Evolutionary conservation across 2,888 invertebrate genomes (phyloP).

Genomic region (Drosophila mercatorum): DNA sequence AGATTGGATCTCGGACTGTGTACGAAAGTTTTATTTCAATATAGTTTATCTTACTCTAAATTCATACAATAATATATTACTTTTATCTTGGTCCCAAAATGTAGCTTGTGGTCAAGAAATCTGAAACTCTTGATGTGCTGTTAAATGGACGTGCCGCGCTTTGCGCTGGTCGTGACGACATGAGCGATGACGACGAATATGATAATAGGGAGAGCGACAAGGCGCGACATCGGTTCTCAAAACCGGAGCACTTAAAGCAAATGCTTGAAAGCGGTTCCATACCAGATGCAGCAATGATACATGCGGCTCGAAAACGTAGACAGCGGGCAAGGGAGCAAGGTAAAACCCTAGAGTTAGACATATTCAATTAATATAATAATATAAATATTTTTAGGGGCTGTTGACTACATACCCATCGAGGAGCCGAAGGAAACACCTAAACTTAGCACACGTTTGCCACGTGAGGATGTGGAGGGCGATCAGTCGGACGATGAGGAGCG

Average conservation of each 20-base stretch:
- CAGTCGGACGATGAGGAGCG: slow-evolving; percentile 93
- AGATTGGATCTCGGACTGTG: slow-evolving; percentile 19
- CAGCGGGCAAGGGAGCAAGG: slow-evolving; percentile 96
- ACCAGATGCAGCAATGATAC: slow-evolving; percentile 99
- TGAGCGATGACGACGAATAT: slow-evolving; percentile 86
- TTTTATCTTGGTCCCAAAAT: slow-evolving; percentile 35
- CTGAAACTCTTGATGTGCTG: slow-evolving; percentile 87
- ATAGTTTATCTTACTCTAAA: background rate
- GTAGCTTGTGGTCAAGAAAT: slow-evolving; percentile 87
- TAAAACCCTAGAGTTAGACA: slow-evolving; percentile 9
- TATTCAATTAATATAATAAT: background rate
- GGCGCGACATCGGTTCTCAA: slow-evolving; percentile 86
- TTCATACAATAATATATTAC: slow-evolving; percentile 34
- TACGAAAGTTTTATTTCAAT: slow-evolving; percentile 1
- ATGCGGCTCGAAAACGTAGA: slow-evolving; percentile 97
- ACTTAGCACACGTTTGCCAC: slow-evolving; percentile 88
- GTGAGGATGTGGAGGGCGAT: slow-evolving; percentile 92
- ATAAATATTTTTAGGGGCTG: slow-evolving; percentile 84
- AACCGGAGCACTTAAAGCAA: slow-evolving; percentile 90
- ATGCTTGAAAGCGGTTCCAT: slow-evolving; percentile 95
- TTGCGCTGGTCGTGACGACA: slow-evolving; percentile 90
- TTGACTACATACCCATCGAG: slow-evolving; percentile 87
- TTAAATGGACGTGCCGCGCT: slow-evolving; percentile 93
- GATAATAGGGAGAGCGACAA: slow-evolving; percentile 85
- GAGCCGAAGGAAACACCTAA: slow-evolving; percentile 84